A percentile compares a stretch with the other conserved stretches of the same genome.
phyloP scores from a whole-genome alignment of 1,140 invertebrate species.

The Ceratosolen solmsi region DNA sequence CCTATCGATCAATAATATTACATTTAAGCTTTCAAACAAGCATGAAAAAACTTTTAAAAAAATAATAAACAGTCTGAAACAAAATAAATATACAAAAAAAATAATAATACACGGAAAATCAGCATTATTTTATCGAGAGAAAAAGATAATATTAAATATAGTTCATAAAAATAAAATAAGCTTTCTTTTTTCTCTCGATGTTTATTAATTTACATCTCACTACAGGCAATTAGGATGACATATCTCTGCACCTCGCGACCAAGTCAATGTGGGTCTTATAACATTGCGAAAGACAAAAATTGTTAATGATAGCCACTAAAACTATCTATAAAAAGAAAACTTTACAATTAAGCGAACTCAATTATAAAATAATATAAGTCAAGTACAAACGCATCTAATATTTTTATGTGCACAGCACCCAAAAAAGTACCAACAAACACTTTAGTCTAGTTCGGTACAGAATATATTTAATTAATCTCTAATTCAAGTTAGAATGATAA shows the following conservation, averaged over 20 bases:
- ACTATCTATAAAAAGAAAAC: constrained; percentile 43
- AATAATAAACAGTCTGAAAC: constrained; percentile 47
- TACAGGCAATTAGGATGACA: constrained; percentile 34
- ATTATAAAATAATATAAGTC: constrained; percentile 50
- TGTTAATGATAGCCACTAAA: constrained; percentile 37
- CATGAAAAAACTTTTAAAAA: constrained; percentile 47
- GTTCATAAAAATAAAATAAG: constrained; percentile 47
- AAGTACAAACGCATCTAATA: constrained; percentile 42
- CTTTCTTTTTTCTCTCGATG: constrained; percentile 47
- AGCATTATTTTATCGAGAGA: constrained; percentile 28
- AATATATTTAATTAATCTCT: neutral
- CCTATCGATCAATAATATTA: constrained; percentile 59
- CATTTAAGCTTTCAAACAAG: constrained; percentile 56
- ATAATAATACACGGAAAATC: constrained; percentile 48
- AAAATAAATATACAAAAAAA: constrained; percentile 52
- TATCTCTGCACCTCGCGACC: constrained; percentile 38
- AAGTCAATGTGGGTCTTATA: constrained; percentile 46
- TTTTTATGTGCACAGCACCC: constrained; percentile 12
- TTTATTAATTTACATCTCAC: constrained; percentile 48
- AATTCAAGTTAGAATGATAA: neutral
- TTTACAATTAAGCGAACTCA: constrained; percentile 39
- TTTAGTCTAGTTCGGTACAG: neutral
- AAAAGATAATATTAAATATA: constrained; percentile 41
- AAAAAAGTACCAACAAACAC: constrained; percentile 5
- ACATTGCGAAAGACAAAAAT: constrained; percentile 35